Evolutionary conservation across 2,888 invertebrate species (phyloP).

Genomic region (Cephalotes varians): DNA sequence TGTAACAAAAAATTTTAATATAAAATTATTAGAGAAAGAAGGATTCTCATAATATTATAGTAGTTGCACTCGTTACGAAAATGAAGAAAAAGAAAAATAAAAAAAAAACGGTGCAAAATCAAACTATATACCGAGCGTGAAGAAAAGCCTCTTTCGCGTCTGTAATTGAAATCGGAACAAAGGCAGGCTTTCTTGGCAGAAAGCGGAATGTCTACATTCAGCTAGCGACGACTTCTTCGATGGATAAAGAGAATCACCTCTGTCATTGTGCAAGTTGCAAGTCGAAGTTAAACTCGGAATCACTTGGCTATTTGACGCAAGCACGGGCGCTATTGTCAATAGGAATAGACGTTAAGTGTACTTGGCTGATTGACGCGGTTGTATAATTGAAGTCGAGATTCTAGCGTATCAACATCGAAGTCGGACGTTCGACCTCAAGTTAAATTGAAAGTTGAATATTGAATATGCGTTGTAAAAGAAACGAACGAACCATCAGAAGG

Average conservation of each 20-base stretch:
- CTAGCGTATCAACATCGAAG: constrained; percentile 27
- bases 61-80: neutral
- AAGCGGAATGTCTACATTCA: constrained; percentile 64
- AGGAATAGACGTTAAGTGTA: constrained; percentile 50
- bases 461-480: constrained; percentile 38
- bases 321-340: constrained; percentile 32
- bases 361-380: constrained; percentile 46
- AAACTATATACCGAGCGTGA: constrained; percentile 24
- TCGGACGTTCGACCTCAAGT: constrained; percentile 24
- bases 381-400: constrained; percentile 46
- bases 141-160: constrained; percentile 76
- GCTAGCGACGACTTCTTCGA: constrained; percentile 57
- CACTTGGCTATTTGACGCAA: constrained; percentile 42
- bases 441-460: constrained; percentile 53
- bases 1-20: neutral
- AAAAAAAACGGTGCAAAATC: constrained; percentile 39
- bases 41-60: neutral
- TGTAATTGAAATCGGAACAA: constrained; percentile 81
- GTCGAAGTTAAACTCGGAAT: constrained; percentile 49
- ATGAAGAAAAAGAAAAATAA: constrained; percentile 38
- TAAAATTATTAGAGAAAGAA: neutral
- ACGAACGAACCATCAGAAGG: constrained; percentile 16
- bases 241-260: constrained; percentile 30
- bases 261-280: constrained; percentile 45
- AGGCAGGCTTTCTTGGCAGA: constrained; percentile 66